Evolutionary conservation across 2,113 vertebrate genomes (phyloP).

Genomic region (Thymallus thymallus): DNA sequence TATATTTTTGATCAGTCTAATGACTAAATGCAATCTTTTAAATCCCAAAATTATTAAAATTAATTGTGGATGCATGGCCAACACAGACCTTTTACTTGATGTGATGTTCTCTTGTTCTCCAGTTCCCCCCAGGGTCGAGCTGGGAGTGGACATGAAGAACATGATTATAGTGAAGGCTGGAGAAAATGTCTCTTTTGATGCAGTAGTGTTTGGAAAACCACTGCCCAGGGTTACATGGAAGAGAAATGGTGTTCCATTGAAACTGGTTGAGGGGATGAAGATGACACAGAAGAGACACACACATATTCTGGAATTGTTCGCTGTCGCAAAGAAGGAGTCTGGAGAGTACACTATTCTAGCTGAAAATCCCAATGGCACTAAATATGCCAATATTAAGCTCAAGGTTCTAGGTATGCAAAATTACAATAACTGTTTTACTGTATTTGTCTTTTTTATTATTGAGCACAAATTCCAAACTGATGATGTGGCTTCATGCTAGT

Average conservation of each 20-base stretch:
- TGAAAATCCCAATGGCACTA: conserved; percentile 89
- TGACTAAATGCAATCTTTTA: no score
- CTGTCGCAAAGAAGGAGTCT: conserved; percentile 90
- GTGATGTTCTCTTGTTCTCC: conserved; percentile 44
- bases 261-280: conserved; percentile 88
- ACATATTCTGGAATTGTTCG: conserved; percentile 87
- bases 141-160: conserved; percentile 90
- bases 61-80: background rate
- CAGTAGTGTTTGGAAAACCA: conserved; percentile 93
- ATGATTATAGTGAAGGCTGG: conserved; percentile 93
- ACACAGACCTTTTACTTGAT: background rate
- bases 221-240: conserved; percentile 91
- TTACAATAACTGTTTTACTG: background rate
- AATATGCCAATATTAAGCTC: conserved; percentile 91
- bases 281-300: conserved; percentile 84
- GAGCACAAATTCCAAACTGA: background rate
- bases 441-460: background rate
- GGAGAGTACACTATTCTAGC: conserved; percentile 94
- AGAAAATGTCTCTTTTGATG: conserved; percentile 86
- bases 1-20: background rate
- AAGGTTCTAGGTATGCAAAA: conserved; percentile 88
- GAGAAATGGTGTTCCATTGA: conserved; percentile 78
- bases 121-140: conserved; percentile 94
- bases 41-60: background rate
- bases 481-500: background rate